Percentiles rank a stretch among this genome's conserved stretches.
phyloP scores from a whole-genome alignment of 2,113 vertebrate genomes.

The Himantopus leucocephalus region DNA sequence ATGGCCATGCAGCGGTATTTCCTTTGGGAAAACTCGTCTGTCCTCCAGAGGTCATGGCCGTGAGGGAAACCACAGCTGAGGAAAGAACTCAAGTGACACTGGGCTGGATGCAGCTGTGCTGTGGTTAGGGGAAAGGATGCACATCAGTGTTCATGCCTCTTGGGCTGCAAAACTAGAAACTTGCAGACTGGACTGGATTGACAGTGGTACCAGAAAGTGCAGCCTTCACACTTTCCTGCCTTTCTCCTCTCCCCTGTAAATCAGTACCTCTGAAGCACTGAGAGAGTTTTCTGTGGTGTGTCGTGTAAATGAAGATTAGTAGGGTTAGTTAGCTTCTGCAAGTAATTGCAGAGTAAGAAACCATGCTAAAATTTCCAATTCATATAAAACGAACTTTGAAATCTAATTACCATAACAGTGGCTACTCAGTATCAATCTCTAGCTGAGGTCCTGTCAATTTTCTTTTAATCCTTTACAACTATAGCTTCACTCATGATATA shows the following conservation, averaged over 20 bases:
- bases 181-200: neutral
- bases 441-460: neutral
- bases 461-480: neutral
- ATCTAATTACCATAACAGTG: neutral
- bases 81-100: neutral
- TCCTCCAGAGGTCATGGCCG: neutral
- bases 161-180: neutral
- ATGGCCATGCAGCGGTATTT: neutral
- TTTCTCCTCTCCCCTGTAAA: neutral
- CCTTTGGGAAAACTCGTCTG: neutral
- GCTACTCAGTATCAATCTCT: neutral
- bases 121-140: neutral
- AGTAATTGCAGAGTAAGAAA: neutral
- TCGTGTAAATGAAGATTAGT: neutral
- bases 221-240: neutral
- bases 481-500: neutral
- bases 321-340: neutral
- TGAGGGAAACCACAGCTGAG: neutral
- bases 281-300: neutral
- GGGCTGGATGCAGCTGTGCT: neutral
- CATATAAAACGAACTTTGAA: neutral
- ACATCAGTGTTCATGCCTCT: accelerated
- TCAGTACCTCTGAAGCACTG: neutral
- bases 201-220: neutral
- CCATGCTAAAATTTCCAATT: neutral